phyloP scores from a whole-genome alignment of 2,888 invertebrate species.

The Meiosimyza decipiens region DNA sequence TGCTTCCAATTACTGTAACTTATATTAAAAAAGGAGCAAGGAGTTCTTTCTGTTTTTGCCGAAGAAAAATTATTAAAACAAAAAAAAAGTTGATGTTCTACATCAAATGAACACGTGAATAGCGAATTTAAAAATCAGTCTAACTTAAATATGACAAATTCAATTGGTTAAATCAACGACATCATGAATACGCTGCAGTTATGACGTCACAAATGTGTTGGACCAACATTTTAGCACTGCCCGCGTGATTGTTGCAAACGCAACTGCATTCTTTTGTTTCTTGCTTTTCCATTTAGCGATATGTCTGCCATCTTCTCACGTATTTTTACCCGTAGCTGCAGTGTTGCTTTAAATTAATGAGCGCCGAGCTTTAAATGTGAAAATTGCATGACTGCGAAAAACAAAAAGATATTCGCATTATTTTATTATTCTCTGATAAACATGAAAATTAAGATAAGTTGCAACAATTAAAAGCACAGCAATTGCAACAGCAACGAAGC shows the following conservation, averaged over 20 bases:
- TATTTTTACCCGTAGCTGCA: not conserved
- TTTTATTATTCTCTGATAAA: conserved; percentile 3
- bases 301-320: no score
- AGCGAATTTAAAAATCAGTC: not conserved
- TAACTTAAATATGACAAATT: conserved; percentile 12
- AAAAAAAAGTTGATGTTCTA: no score
- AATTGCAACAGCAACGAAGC: not conserved
- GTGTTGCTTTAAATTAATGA: conserved; percentile 22
- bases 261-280: no score
- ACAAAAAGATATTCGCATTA: not conserved
- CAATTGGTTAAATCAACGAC: conserved; percentile 3
- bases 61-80: no score
- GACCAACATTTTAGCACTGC: no score
- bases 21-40: no score
- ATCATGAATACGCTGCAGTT: not conserved
- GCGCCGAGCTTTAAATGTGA: conserved; percentile 17
- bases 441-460: conserved; percentile 16
- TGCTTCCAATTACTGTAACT: no score
- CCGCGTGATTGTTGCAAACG: no score
- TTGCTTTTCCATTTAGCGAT: no score
- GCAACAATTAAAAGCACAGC: conserved; percentile 3
- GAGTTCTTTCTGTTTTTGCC: no score
- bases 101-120: no score
- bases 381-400: conserved; percentile 22
- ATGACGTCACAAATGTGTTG: no score